Percentiles rank a stretch among this genome's conserved stretches.
Conservation (phyloP, 2,888 invertebrate genomes). For the Pasiphila rectangulata region DNA sequence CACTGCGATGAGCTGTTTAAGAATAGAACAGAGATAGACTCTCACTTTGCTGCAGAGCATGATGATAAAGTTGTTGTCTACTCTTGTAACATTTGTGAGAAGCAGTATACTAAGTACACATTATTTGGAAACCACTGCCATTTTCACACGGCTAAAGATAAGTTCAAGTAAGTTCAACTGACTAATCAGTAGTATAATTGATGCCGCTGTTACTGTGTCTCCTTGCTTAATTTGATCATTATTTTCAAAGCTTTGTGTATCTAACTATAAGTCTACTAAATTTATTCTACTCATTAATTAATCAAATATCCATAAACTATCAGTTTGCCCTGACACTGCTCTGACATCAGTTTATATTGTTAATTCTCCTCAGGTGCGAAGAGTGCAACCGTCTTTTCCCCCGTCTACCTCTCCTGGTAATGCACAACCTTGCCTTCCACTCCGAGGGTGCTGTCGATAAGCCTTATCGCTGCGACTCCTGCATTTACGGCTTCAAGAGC, state of each 20-base stretch:
- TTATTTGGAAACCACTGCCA: constrained; percentile 80
- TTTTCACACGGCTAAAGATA: constrained; percentile 66
- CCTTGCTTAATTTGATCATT: too few species aligned
- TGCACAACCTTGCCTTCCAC: constrained; percentile 76
- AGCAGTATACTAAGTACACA: constrained; percentile 76
- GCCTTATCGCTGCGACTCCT: constrained; percentile 54
- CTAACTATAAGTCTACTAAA: too few species aligned
- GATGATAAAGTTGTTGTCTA: constrained; percentile 61
- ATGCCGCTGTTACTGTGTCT: too few species aligned
- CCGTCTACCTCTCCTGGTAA: constrained; percentile 75
- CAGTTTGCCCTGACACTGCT: not conserved
- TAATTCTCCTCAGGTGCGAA: constrained; percentile 62
- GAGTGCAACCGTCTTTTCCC: constrained; percentile 77
- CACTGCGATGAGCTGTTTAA: constrained; percentile 75
- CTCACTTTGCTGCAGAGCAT: constrained; percentile 74
- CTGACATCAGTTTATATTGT: not conserved
- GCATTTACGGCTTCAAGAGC: constrained; percentile 59
- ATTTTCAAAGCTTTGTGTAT: too few species aligned
- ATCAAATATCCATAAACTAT: too few species aligned
- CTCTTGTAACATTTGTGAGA: constrained; percentile 80
- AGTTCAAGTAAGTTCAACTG: constrained; percentile 55
- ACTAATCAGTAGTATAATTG: not conserved
- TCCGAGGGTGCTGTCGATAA: constrained; percentile 36
- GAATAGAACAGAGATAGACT: constrained; percentile 74
- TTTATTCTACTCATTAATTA: too few species aligned